Evolutionary conservation across 2,113 vertebrate species (phyloP).

Genomic region (Cromileptes altivelis): DNA sequence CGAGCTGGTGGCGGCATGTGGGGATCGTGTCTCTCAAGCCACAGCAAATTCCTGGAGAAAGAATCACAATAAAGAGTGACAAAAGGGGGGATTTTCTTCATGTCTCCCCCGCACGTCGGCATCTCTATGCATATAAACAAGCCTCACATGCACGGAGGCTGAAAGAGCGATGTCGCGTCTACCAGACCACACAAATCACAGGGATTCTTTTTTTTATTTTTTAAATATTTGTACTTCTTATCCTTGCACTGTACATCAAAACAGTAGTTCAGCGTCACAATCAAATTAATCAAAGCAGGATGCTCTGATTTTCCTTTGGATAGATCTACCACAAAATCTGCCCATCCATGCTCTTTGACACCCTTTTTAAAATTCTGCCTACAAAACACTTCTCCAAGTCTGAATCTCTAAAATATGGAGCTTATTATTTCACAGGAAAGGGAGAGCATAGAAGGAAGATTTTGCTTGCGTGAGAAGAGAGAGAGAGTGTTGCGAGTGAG

Average conservation of each 20-base stretch:
- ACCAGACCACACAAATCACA: constrained; percentile 48
- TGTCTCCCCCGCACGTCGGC: constrained; percentile 20
- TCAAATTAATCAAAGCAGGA: constrained; percentile 17
- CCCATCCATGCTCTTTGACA: background rate
- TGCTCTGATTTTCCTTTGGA: background rate
- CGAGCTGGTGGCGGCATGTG: constrained; percentile 5
- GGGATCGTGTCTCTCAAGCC: constrained; percentile 35
- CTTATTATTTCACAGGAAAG: constrained; percentile 34
- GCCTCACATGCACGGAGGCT: constrained; percentile 27
- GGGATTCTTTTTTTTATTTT: constrained; percentile 11
- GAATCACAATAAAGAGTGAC: constrained; percentile 57
- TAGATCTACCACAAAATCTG: constrained; percentile 14
- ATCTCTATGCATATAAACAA: constrained; percentile 66
- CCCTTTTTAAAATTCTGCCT: constrained; percentile 40
- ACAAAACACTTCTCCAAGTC: constrained; percentile 25
- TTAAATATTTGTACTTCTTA: constrained; percentile 13
- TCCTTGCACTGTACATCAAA: constrained; percentile 12
- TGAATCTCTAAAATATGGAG: constrained; percentile 24
- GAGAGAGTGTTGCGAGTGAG: background rate
- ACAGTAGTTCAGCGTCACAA: background rate
- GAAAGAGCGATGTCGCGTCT: constrained; percentile 27
- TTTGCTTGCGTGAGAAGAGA: constrained; percentile 18
- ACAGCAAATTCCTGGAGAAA: constrained; percentile 45
- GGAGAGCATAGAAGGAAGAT: constrained; percentile 4
- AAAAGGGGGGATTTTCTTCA: constrained; percentile 50